Evolutionary conservation across 2,113 vertebrate species (phyloP).

Genomic region (Bagarius yarrelli): DNA sequence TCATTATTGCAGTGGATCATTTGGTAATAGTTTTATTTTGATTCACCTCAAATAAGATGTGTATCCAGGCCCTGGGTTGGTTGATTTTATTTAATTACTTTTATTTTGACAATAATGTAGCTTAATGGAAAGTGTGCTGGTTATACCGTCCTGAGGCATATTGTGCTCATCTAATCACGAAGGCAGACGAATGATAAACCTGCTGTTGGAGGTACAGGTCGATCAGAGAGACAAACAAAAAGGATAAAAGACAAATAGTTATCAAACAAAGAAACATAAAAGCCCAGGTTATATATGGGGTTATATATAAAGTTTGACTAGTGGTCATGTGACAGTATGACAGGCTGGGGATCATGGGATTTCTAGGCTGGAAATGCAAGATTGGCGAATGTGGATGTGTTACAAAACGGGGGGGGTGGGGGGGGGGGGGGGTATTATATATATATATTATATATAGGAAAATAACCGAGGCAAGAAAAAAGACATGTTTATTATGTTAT

Average conservation of each 20-base stretch:
- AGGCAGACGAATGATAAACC: neutral
- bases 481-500: too few species aligned
- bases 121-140: neutral
- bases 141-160: neutral
- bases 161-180: neutral
- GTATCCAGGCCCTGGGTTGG: neutral
- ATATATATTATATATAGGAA: too few species aligned
- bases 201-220: neutral
- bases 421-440: too few species aligned
- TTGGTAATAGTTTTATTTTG: neutral
- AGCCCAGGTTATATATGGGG: neutral
- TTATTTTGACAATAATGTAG: neutral
- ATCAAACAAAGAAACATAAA: neutral
- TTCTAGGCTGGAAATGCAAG: neutral
- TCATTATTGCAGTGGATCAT: neutral
- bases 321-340: neutral
- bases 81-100: too few species aligned
- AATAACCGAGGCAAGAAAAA: too few species aligned
- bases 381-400: neutral
- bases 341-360: neutral
- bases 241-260: neutral
- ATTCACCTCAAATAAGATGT: neutral
- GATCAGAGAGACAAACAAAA: neutral
- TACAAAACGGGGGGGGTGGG: neutral
- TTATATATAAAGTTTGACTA: neutral